Base-by-base conservation (phyloP, 2,797 vertebrate species). In the Acrocephalus scirpaceus region DNA sequence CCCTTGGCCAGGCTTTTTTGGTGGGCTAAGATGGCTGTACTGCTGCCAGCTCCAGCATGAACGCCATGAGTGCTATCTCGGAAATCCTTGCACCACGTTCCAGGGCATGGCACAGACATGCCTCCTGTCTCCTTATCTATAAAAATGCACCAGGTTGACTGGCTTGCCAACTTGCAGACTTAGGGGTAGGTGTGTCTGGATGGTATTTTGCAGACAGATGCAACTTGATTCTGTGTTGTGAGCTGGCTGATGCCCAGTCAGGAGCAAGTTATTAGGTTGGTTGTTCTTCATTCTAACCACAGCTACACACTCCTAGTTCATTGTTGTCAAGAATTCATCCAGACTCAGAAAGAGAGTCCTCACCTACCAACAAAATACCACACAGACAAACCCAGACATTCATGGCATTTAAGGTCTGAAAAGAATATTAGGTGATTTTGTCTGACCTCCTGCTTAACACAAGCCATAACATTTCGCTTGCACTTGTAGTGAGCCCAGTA, bases 381-480 rank as follows among this genome's bases (percentile, higher is more conserved):
- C 2, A 1, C 48, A 53, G 67, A 53, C 75, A 75, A 92, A 91
- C 27, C 30, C 82, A 93, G 62, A 90, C 26, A 9, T 88, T 62
- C 23, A 22, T 40, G 48, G 51, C 47, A 64, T 88, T 92, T 79
- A 72, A 90, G 48, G 36, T 83, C 71, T 92, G 86, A 86, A 90
- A 85, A 86, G 58, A 88, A 32, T 92, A 90, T 93, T 88, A 51
- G 61, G 56, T 90, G 85, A 54, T 92, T 88, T 95, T 91, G 54
- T 93, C 74, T 95, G 92, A 94, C 83, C 90, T 90, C 66, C 62
- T 90, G 40, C 73, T 75, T 88, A 88, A 73, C 71, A 92, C 29
- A 85, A 71, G 48, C 62, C 16, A 1, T 86, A 88, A 77, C 45
- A 83, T 90, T 95, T 95, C 5, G 0, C 64, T 90, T 90, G 51